Base-by-base conservation (phyloP, 2,113 vertebrate genomes). In the Brachirus orientalis region DNA sequence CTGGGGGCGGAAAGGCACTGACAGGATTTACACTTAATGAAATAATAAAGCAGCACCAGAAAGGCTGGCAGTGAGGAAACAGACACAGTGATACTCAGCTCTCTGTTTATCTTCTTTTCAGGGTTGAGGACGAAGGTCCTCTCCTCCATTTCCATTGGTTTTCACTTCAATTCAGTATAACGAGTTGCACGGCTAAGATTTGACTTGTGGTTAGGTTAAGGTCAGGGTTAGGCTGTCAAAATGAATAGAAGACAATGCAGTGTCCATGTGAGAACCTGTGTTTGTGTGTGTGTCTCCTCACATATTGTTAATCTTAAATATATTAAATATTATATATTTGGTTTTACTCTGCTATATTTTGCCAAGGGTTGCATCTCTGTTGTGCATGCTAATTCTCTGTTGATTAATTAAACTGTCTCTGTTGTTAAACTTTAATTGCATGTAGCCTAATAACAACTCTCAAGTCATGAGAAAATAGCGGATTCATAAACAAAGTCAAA, bases 1-100 rank as follows among this genome's bases (percentile, higher is more conserved):
- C 74, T 84, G 77, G 77, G 89, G 88, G 82, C 77, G 77, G 69
- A 63, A 83, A 85, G 85, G 81, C 89, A 86, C 89, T 90, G 88
- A 88, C 89, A 93, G 92, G 93, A 94, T 93, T 93, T 93, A 95
- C 94, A 95, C 95, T 96, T 97, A 96, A 97, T 97, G 95, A 97
- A 98, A 96, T 96, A 96, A 98, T 97, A 97, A 96, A 95, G 95
- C 89, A 91, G 84, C 84, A 85, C 59, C 93, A 90, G 92, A 86
- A 86, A 94, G 93, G 92, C 92, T 89, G 90, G 88, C 85, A 91
- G 82, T 82, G 85, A 90, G 89, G 84, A 85, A 85, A 86, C 48
- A 80, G 72, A 91, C 59, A 43, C 57, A 4, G 64, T 5, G 35
- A 66, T 56, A 61, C 44, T 81, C 73, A 84, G 64, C 76, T 46